Evolutionary conservation across 2,113 vertebrate genomes (phyloP), one percentile per base, ranked within the genome.

Genomic region (Eupsittula cactorum): DNA sequence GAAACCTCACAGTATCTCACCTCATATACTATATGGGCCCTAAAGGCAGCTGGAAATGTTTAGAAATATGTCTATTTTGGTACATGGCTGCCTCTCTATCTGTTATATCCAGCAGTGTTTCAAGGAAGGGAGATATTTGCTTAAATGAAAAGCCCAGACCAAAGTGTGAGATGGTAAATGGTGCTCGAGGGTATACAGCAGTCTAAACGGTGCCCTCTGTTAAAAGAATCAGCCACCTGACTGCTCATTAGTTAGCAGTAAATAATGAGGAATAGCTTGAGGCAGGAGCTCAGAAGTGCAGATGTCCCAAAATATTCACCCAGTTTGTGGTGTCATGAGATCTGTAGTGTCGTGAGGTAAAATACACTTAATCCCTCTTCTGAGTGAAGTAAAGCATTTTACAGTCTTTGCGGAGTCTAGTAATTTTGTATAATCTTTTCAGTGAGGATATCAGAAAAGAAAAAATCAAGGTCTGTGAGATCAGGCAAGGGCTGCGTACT

Each of bases 21-120:
- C 98, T 98, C 98, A 97, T 98, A 96, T 96, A 96, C 97, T 73
- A 95, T 64, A 75, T 59, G 80, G 94, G 97, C 93, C 96, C 92
- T 97, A 77, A 47, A 65, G 92, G 95, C 98, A 98, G 97, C 98
- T 98, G 98, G 98, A 98, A 98, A 93, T 91, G 86, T 94, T 98
- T 98, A 98, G 95, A 86, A 90, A 89, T 59, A 94, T 4, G 92
- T 97, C 97, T 98, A 93, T 91, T 95, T 95, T 88, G 88, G 77
- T 94, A 83, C 68, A 49, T 53, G 73, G 95, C 90, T 91, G 94
- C 90, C 95, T 91, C 94, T 81, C 92, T 92, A 91, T 94, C 33
- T 55, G 93, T 93, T 97, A 88, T 93, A 94, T 95, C 85, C 62
- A 77, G 91, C 92, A 85, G 68, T 15, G 41, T 75, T 96, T 69